Percentiles rank a stretch among this genome's conserved stretches.
Evolutionary conservation across 64 coral and sea anemone species (phyloP).

Genomic region (Actinia tenebrosa): DNA sequence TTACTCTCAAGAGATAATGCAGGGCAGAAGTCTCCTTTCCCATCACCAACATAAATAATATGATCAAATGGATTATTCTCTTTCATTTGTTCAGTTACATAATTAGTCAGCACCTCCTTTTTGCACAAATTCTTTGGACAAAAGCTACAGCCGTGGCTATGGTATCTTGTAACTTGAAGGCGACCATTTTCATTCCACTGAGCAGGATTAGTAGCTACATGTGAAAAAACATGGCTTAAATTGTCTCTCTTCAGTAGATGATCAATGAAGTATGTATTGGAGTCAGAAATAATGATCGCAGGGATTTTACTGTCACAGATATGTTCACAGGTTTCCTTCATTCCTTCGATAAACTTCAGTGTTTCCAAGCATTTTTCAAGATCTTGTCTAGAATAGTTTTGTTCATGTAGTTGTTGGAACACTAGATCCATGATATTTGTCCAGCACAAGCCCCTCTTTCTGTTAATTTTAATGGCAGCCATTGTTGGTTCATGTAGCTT

Average conservation of each 20-base stretch:
- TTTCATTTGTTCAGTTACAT: conserved; percentile 21
- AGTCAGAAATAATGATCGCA: conserved; percentile 88
- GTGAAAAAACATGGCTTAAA: conserved; percentile 43
- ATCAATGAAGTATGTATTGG: conserved; percentile 92
- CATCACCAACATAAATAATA: conserved; percentile 94
- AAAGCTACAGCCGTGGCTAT: conserved; percentile 51
- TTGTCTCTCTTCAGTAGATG: conserved; percentile 65
- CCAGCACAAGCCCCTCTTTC: conserved; percentile 69
- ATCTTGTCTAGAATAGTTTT: conserved; percentile 56
- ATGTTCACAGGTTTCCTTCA: conserved; percentile 82
- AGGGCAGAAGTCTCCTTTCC: conserved; percentile 71
- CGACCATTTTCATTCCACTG: conserved; percentile 44
- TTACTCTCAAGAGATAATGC: conserved; percentile 31
- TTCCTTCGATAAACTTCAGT: conserved; percentile 81
- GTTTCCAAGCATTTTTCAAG: conserved; percentile 82
- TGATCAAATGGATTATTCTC: conserved; percentile 32
- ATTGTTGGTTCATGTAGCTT: conserved; percentile 51
- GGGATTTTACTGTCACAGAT: conserved; percentile 39
- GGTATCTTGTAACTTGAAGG: conserved; percentile 53
- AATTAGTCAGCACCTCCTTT: conserved; percentile 45
- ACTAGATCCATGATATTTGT: conserved; percentile 82
- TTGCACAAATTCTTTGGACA: conserved; percentile 93
- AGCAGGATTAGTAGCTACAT: conserved; percentile 85
- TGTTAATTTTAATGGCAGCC: conserved; percentile 47
- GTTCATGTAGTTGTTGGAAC: conserved; percentile 54